A percentile compares a stretch with the other conserved stretches of the same genome.
Conservation (phyloP, 2,797 vertebrate species). For the Chrysocyon brachyurus region DNA sequence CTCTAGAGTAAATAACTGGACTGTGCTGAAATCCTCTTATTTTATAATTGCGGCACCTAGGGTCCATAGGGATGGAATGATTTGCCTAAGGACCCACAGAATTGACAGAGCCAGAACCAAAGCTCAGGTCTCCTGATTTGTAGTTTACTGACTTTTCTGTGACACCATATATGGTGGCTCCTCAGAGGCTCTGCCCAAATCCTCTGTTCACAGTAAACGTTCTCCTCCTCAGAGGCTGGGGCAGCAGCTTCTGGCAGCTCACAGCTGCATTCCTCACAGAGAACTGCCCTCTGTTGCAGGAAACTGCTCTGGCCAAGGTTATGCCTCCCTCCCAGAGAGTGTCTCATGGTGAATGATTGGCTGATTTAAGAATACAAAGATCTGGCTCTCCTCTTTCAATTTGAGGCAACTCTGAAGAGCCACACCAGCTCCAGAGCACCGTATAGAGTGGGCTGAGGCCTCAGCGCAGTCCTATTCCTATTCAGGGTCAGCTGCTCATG, state of each 20-base stretch:
- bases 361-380: not conserved
- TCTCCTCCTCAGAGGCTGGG: not conserved
- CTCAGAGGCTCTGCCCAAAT: not conserved
- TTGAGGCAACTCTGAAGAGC: not conserved
- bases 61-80: not conserved
- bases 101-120: not conserved
- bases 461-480: not conserved
- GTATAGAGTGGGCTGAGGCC: not conserved
- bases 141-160: not conserved
- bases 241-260: not conserved
- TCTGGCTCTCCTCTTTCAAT: not conserved
- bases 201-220: not conserved
- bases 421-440: not conserved
- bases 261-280: not conserved
- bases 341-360: not conserved
- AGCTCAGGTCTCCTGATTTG: not conserved
- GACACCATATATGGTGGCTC: not conserved
- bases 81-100: not conserved
- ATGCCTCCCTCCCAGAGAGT: not conserved
- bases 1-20: not conserved
- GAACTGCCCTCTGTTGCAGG: not conserved
- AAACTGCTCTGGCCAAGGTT: not conserved
- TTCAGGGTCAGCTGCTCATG: not conserved
- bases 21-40: not conserved
- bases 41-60: not conserved